Percentiles rank a stretch among this genome's conserved stretches.
phyloP scores from a whole-genome alignment of 2,797 vertebrate genomes.

The Halcyon chelicuti region DNA sequence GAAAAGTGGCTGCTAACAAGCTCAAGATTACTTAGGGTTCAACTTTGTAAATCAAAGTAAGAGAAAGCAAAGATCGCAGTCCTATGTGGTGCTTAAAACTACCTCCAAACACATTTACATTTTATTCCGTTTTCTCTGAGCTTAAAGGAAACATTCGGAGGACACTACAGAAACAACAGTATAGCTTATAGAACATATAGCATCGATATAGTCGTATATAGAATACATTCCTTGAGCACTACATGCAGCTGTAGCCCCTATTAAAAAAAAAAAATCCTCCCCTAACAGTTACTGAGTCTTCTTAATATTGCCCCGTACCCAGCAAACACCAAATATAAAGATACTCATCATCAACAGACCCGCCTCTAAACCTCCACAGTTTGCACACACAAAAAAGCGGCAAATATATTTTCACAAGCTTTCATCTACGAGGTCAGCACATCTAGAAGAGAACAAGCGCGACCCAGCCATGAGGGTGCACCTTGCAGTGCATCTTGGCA shows the following conservation, averaged over 20 bases:
- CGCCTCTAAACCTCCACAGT: neutral
- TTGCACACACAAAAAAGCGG: rapidly evolving
- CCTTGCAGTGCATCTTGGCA: rapidly evolving
- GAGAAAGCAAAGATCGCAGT: neutral
- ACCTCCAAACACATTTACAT: neutral
- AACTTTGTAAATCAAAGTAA: neutral
- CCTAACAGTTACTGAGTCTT: neutral
- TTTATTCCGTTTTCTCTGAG: neutral
- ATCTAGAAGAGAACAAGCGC: neutral
- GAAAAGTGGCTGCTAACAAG: neutral
- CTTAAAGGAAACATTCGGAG: neutral
- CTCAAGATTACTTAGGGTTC: neutral
- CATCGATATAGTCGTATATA: neutral
- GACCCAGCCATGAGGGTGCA: rapidly evolving
- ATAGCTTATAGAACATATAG: neutral
- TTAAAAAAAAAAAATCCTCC: neutral
- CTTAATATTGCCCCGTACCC: neutral
- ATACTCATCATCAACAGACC: neutral
- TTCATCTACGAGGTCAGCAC: rapidly evolving
- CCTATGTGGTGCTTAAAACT: neutral
- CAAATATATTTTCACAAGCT: neutral
- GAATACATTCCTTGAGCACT: neutral
- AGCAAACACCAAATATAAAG: neutral
- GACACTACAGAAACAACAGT: neutral
- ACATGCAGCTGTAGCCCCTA: neutral